phyloP scores from a whole-genome alignment of 2,888 invertebrate species.

The Nebria brevicollis region DNA sequence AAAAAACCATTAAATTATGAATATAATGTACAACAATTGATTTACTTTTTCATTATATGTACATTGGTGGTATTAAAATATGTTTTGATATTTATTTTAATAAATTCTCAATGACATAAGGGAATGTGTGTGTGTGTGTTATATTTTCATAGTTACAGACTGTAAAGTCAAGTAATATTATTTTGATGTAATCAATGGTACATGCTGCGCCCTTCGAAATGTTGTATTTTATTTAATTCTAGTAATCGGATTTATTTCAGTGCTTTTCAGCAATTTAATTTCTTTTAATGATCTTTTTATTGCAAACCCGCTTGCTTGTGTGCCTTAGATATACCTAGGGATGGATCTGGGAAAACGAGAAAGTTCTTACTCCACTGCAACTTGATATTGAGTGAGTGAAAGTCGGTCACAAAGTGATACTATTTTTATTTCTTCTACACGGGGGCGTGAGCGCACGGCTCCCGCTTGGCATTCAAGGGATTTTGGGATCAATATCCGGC shows the following conservation, averaged over 20 bases:
- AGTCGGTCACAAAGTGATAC: conserved; percentile 1
- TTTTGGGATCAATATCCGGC: neutral
- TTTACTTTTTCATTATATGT: no score
- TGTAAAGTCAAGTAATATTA: neutral
- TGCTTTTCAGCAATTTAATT: neutral
- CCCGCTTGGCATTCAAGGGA: neutral
- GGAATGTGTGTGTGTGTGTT: no score
- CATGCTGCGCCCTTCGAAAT: neutral
- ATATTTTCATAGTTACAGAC: no score
- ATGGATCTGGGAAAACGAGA: neutral
- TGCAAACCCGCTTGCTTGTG: neutral
- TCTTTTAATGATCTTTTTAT: conserved; percentile 1
- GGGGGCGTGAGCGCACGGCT: neutral
- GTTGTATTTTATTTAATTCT: neutral
- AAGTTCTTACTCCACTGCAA: neutral
- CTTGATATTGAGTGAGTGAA: neutral
- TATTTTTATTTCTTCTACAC: neutral
- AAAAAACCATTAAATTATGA: no score
- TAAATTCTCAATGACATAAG: no score
- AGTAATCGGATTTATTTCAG: neutral
- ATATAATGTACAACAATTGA: no score
- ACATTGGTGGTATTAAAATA: no score
- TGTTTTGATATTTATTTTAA: no score
- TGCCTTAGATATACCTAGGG: neutral
- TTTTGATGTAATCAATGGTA: neutral